Evolutionary conservation across 2,113 vertebrate genomes (phyloP), one percentile per base, ranked within the genome.

Genomic region (Procavia capensis): DNA sequence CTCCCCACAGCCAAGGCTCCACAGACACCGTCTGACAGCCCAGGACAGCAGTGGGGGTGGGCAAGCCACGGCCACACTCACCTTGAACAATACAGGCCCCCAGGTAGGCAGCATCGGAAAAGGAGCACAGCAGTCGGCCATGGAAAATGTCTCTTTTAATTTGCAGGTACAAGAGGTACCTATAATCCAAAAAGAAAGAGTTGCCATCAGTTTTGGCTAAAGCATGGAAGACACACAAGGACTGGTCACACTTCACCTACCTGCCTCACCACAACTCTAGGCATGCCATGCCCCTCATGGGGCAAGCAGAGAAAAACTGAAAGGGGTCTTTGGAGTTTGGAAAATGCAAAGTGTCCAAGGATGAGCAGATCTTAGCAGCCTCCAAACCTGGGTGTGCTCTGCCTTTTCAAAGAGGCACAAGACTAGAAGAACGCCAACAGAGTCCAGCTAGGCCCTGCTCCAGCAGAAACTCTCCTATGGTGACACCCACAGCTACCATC

Each of bases 141-240:
- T 99, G 99, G 97, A 99, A 99, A 98, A 99, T 99, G n/a, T 99
- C 99, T 94, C 99, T 99, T 98, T 99, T 99, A 97, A 99, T 95
- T 97, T 99, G 99, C 85, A 99, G 98, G 95, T 99, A 99, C 94
- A 99, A 97, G 88, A 99, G 99, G 94, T 99, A 99, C 97, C 99
- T 99, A 98, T 50, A 98, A 98, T 5, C 78, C 63, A 97, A n/a
- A 91, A 95, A 95, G 72, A 92, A 72, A 79, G 2, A 61, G 24
- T 66, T 6, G 1, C 20, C 36, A 3, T 82, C 6, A 81, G 86
- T 88, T 59, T 75, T 47, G 81, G 22, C 6, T 10, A 63, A 88
- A 95, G 0, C 0, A 64, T 50, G 7, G 83, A 80, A 85, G 13
- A 50, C 16, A 36, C 0, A 0, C 39, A 0, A 9, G 8, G 50